Percentiles rank a stretch among this genome's conserved stretches.
Conservation (phyloP, 2,888 invertebrate genomes). For the Napeogenes sylphis region DNA sequence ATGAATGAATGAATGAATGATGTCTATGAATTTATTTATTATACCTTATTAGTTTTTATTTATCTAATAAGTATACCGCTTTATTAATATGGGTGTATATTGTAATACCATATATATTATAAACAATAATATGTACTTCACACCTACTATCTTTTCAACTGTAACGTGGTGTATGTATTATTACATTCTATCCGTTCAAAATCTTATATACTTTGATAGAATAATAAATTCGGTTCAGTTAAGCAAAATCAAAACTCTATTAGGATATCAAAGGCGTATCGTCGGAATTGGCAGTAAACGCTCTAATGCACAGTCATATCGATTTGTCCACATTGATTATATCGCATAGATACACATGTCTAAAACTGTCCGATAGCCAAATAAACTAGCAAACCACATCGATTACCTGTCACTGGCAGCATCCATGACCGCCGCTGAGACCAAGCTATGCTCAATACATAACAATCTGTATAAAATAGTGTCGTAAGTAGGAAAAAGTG, state of each 20-base stretch:
- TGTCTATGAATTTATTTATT: not conserved
- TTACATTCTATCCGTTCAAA: not conserved
- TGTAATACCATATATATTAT: too few species aligned
- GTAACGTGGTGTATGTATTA: too few species aligned
- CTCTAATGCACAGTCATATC: constrained; percentile 60
- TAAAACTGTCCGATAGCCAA: constrained; percentile 72
- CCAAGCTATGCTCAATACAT: constrained; percentile 22
- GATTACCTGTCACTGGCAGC: constrained; percentile 75
- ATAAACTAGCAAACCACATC: constrained; percentile 75
- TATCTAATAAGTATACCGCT: not conserved
- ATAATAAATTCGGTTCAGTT: not conserved
- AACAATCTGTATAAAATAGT: constrained; percentile 7
- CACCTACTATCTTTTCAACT: too few species aligned
- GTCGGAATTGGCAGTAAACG: constrained; percentile 39
- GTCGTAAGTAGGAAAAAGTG: not conserved
- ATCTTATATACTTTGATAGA: not conserved
- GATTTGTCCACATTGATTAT: constrained; percentile 60
- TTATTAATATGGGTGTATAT: too few species aligned
- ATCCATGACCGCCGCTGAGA: constrained; percentile 58
- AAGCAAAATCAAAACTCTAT: constrained; percentile 4
- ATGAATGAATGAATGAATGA: too few species aligned
- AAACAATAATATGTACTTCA: too few species aligned
- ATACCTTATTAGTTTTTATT: not conserved
- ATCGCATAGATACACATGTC: constrained; percentile 68
- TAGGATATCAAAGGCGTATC: constrained; percentile 7